Percentiles rank a stretch among this genome's conserved stretches.
phyloP scores from a whole-genome alignment of 2,797 vertebrate species.

The Mormyrops attenuatus region DNA sequence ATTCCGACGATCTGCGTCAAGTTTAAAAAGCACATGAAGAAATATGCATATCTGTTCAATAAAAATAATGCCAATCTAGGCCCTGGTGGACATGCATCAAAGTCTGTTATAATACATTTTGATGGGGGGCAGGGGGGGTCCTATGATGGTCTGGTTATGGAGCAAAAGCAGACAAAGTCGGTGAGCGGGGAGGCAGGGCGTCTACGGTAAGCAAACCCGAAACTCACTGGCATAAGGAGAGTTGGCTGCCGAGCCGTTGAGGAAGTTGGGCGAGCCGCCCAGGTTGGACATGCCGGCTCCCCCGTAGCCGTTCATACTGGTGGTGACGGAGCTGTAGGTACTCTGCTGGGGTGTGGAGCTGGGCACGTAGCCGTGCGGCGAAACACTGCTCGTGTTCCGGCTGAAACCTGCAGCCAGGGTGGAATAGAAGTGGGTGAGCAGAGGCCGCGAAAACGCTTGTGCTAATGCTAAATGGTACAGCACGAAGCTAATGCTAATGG shows the following conservation, averaged over 20 bases:
- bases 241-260: constrained; percentile 96
- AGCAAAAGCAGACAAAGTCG: background rate
- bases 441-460: too few relatives aligned
- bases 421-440: background rate
- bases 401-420: constrained; percentile 73
- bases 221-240: constrained; percentile 98
- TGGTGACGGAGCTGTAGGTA: constrained; percentile 92
- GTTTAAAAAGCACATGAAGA: background rate
- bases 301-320: constrained; percentile 92
- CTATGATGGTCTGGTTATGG: background rate
- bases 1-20: constrained; percentile 10
- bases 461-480: background rate
- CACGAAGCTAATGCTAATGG: background rate
- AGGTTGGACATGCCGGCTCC: constrained; percentile 90
- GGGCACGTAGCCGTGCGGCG: constrained; percentile 90
- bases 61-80: background rate
- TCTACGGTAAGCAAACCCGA: background rate
- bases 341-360: constrained; percentile 96
- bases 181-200: background rate
- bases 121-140: background rate
- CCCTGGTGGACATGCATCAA: background rate
- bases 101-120: background rate
- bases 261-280: constrained; percentile 90
- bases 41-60: background rate
- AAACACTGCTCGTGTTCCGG: constrained; percentile 94